Percentiles rank a stretch among this genome's conserved stretches.
These are phyloP conservation scores for Cyclophora albipunctata DNA, from an alignment of 2,888 invertebrate species.

Conservation along the genomic window DNA sequence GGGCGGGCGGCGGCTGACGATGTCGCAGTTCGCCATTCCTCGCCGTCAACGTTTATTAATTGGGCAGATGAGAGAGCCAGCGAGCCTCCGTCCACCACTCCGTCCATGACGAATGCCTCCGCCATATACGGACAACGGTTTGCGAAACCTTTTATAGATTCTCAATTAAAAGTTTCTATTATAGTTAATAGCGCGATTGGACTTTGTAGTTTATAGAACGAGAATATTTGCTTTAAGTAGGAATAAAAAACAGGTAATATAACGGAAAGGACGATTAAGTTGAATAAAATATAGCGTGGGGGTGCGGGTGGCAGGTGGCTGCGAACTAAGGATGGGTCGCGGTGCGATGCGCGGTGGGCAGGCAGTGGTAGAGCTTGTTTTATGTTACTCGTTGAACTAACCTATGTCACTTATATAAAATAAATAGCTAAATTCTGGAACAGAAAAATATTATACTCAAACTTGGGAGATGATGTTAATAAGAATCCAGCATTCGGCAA, in stretches of 20 bases:
- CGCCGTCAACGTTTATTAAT: constrained; percentile 74
- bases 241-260: constrained; percentile 70
- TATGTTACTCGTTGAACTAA: too few species aligned
- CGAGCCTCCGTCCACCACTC: constrained; percentile 28
- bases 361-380: too few species aligned
- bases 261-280: constrained; percentile 75
- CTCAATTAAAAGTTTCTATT: constrained; percentile 75
- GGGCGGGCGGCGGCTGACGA: constrained; percentile 45
- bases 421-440: too few species aligned
- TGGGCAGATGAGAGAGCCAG: constrained; percentile 67
- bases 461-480: too few species aligned
- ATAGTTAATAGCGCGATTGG: constrained; percentile 67
- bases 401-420: too few species aligned
- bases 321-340: constrained; percentile 40
- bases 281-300: constrained; percentile 74
- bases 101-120: constrained; percentile 69
- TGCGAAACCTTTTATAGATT: constrained; percentile 75
- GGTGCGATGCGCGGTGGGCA: not conserved
- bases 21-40: constrained; percentile 61
- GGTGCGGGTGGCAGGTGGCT: constrained; percentile 73
- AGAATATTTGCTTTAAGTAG: constrained; percentile 72
- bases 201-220: constrained; percentile 62
- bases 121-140: constrained; percentile 65
- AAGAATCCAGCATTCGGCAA: too few species aligned
- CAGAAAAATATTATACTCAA: too few species aligned